Conservation (phyloP, 2,113 vertebrate genomes). For the Mesitornis unicolor region DNA sequence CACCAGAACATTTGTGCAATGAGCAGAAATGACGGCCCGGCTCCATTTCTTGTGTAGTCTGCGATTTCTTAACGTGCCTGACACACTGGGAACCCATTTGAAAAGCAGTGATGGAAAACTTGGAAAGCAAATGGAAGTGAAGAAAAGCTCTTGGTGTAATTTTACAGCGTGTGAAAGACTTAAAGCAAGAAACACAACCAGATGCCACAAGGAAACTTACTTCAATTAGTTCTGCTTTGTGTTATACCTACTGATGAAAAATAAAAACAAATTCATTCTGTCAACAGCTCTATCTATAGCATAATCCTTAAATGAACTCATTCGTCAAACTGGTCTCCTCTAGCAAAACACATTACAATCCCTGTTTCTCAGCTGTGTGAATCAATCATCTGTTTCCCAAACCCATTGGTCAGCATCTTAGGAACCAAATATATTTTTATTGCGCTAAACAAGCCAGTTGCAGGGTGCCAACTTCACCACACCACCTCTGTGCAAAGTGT, state of each 20-base stretch:
- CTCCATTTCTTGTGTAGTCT: background rate
- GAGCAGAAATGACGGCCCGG: background rate
- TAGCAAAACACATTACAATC: slow-evolving; percentile 67
- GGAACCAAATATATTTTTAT: slow-evolving; percentile 75
- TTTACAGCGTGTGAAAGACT: slow-evolving; percentile 53
- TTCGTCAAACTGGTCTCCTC: slow-evolving; percentile 64
- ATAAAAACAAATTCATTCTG: slow-evolving; percentile 73
- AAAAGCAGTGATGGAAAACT: background rate
- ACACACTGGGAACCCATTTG: background rate
- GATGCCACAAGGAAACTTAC: slow-evolving; percentile 52
- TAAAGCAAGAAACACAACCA: slow-evolving; percentile 46
- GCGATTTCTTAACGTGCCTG: background rate
- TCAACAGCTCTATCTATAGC: slow-evolving; percentile 83
- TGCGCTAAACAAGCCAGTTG: slow-evolving; percentile 11
- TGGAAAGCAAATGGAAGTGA: slow-evolving; percentile 20
- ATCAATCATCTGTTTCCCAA: slow-evolving; percentile 80
- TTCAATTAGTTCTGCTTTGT: slow-evolving; percentile 61
- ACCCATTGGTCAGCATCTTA: slow-evolving; percentile 73
- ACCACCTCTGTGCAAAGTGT: slow-evolving; percentile 14
- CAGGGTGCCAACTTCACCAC: slow-evolving; percentile 33
- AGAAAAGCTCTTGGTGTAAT: slow-evolving; percentile 43
- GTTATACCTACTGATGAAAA: slow-evolving; percentile 65
- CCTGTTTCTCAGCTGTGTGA: slow-evolving; percentile 76
- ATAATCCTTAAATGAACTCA: slow-evolving; percentile 67
- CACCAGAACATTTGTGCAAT: background rate